Conservation (phyloP, 2,888 invertebrate species). For the Cremastobaeus sp. region DNA sequence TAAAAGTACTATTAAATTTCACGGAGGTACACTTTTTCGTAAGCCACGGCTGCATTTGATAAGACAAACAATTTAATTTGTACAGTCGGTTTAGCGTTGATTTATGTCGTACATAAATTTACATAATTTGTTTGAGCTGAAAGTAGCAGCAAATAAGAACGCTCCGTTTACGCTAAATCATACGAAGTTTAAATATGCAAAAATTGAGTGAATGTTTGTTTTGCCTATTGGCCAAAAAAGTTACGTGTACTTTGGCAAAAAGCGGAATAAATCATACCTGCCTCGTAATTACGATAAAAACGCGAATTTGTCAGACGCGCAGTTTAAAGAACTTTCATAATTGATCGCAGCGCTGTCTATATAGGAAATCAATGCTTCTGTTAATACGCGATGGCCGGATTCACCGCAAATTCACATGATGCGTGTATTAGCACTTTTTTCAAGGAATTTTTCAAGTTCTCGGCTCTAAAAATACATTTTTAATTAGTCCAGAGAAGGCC, state of each 20-base stretch:
- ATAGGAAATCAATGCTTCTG: too few relatives aligned
- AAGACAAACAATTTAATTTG: conserved; percentile 30
- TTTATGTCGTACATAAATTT: conserved; percentile 33
- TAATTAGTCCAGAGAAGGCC: conserved; percentile 22
- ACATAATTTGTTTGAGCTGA: conserved; percentile 25
- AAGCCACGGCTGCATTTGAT: too few relatives aligned
- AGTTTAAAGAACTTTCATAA: not conserved
- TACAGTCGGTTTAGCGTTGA: conserved; percentile 10
- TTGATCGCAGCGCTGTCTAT: too few relatives aligned
- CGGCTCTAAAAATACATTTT: conserved; percentile 31
- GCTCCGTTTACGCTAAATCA: conserved; percentile 1
- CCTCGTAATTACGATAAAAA: conserved; percentile 14
- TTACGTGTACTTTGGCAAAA: conserved; percentile 11
- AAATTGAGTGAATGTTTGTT: conserved; percentile 28
- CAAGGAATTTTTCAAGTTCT: conserved; percentile 11
- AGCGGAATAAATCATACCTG: conserved; percentile 7
- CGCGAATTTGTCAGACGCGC: not conserved
- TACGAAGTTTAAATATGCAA: conserved; percentile 15
- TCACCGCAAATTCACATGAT: not conserved
- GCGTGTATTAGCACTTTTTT: conserved; percentile 15
- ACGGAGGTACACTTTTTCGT: too few relatives aligned
- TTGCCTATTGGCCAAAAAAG: conserved; percentile 10
- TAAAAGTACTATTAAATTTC: too few relatives aligned
- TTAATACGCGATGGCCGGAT: too few relatives aligned
- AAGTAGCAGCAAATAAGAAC: conserved; percentile 16